A percentile compares a stretch with the other conserved stretches of the same genome.
phyloP scores from a whole-genome alignment of 2,113 vertebrate species.

The Oncorhynchus mykiss region DNA sequence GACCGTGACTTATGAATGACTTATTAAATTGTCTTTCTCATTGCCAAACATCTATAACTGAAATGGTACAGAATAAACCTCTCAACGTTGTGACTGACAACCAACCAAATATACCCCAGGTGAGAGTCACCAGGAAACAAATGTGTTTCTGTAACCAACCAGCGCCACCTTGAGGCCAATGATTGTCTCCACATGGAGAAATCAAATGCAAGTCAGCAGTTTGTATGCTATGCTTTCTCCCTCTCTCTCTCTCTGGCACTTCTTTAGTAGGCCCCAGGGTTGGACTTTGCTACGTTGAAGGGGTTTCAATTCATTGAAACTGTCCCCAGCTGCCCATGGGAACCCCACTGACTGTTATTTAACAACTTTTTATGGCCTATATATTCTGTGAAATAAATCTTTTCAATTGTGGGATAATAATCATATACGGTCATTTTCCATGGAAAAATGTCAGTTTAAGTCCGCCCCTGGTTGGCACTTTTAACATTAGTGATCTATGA shows the following conservation, averaged over 20 bases:
- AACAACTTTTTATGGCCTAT: no score
- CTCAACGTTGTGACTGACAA: neutral
- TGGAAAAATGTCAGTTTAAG: neutral
- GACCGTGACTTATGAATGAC: neutral
- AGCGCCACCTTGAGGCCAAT: conserved; percentile 12
- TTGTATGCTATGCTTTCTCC: neutral
- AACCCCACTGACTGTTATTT: no score
- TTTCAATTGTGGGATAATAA: neutral
- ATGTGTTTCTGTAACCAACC: conserved; percentile 17
- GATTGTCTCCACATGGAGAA: neutral
- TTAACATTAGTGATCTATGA: neutral
- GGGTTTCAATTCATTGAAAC: neutral
- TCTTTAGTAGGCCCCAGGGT: neutral
- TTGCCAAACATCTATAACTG: conserved; percentile 36
- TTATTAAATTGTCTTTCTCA: conserved; percentile 17
- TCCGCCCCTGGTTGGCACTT: no score
- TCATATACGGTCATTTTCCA: neutral
- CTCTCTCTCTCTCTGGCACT: neutral
- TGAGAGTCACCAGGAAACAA: conserved; percentile 10
- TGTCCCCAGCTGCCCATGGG: neutral
- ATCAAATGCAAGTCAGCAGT: conserved; percentile 4
- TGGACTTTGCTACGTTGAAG: no score
- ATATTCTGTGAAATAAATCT: no score
- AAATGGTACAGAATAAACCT: neutral
- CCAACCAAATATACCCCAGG: conserved; percentile 19